Evolutionary conservation across 2,113 vertebrate species (phyloP).

Genomic region (Mesitornis unicolor): DNA sequence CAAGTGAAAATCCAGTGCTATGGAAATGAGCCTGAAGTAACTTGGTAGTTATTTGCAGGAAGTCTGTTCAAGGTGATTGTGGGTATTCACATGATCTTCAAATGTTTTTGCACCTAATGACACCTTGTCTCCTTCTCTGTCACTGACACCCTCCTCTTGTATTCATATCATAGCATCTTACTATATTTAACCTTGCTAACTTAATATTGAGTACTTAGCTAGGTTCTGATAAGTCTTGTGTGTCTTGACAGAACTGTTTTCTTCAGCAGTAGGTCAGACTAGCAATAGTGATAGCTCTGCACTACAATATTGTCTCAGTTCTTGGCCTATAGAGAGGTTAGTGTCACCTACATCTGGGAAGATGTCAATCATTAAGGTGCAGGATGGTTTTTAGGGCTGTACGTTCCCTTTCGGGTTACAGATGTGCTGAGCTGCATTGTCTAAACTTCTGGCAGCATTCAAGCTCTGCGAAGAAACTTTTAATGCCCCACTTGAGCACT

Average conservation of each 20-base stretch:
- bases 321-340: neutral
- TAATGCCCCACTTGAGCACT: neutral
- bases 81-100: neutral
- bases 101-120: neutral
- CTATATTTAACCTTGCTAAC: neutral
- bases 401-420: neutral
- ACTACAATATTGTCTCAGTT: rapidly evolving
- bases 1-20: neutral
- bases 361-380: neutral
- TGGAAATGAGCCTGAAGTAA: neutral
- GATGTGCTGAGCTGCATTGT: neutral
- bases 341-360: neutral
- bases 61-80: neutral
- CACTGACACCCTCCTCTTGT: neutral
- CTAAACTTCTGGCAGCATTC: neutral
- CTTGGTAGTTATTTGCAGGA: neutral
- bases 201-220: neutral
- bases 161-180: neutral
- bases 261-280: neutral
- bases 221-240: neutral
- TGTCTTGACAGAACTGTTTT: neutral
- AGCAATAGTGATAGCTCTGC: neutral
- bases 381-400: neutral
- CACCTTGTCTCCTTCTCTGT: neutral
- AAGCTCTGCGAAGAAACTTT: neutral